These are phyloP conservation scores for Mixornis gularis DNA, from an alignment of 2,113 vertebrate species.

Conservation along the genomic window DNA sequence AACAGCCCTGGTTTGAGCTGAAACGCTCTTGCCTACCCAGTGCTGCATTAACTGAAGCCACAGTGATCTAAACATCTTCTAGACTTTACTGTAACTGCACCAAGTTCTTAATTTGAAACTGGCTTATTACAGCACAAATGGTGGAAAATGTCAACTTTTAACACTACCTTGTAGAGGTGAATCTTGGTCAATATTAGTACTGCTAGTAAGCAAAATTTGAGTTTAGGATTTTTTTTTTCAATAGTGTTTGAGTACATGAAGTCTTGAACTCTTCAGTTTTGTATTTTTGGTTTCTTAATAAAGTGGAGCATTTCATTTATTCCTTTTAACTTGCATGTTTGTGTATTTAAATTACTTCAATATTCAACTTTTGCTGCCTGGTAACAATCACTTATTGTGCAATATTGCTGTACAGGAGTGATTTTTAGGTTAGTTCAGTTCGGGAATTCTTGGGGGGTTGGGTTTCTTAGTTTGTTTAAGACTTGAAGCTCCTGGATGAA, in stretches of 20 bases:
- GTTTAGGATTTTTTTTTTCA: conserved; percentile 12
- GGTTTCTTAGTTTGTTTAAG: neutral
- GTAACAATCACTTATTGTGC: neutral
- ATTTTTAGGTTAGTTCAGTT: neutral
- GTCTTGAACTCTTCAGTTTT: conserved; percentile 59
- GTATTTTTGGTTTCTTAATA: conserved; percentile 69
- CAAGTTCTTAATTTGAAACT: conserved; percentile 60
- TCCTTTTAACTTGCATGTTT: conserved; percentile 57
- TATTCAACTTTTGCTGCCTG: neutral
- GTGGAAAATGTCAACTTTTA: conserved; percentile 33
- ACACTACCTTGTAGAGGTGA: conserved; percentile 53
- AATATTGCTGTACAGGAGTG: neutral
- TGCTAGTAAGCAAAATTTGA: conserved; percentile 30
- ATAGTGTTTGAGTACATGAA: conserved; percentile 55
- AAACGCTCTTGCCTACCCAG: neutral
- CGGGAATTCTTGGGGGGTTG: neutral
- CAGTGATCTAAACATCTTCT: neutral
- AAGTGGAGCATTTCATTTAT: conserved; percentile 68
- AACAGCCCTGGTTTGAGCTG: neutral
- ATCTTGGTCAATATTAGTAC: conserved; percentile 43
- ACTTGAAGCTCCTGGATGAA: neutral
- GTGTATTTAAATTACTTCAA: neutral
- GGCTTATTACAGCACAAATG: conserved; percentile 48
- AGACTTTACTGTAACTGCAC: conserved; percentile 53
- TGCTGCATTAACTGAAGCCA: neutral